Percentiles rank a stretch among this genome's conserved stretches.
Evolutionary conservation across 2,797 vertebrate species (phyloP).

Genomic region (Oreochromis mossambicus): DNA sequence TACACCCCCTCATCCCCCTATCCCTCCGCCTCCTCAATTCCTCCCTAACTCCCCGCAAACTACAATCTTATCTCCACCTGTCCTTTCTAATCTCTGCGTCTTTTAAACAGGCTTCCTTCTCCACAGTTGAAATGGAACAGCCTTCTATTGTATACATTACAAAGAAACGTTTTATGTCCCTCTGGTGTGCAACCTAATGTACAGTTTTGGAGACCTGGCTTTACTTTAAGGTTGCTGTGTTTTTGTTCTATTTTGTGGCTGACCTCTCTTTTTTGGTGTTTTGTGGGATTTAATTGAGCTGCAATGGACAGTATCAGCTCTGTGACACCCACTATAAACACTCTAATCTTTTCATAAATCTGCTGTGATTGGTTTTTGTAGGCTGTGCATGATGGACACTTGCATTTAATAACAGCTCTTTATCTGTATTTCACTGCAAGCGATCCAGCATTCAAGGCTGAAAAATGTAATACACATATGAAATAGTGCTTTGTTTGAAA

Average conservation of each 20-base stretch:
- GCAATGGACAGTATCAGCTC: background rate
- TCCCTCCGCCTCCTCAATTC: background rate
- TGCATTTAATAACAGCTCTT: background rate
- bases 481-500: background rate
- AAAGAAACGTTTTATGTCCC: constrained; percentile 1
- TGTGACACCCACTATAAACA: constrained; percentile 10
- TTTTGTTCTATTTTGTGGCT: background rate
- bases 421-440: constrained; percentile 1
- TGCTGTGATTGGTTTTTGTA: constrained; percentile 23
- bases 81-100: constrained; percentile 14
- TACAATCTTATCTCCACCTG: constrained; percentile 45
- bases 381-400: constrained; percentile 9
- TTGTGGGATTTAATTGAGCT: constrained; percentile 1
- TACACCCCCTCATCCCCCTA: background rate
- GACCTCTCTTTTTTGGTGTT: constrained; percentile 22
- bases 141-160: constrained; percentile 30
- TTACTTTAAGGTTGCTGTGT: background rate
- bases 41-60: background rate
- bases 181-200: background rate
- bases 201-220: background rate
- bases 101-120: constrained; percentile 19
- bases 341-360: constrained; percentile 47
- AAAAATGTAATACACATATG: background rate
- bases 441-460: background rate
- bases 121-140: constrained; percentile 11